Percentiles rank a stretch among this genome's conserved stretches.
Conservation (phyloP, 2,888 invertebrate species). For the Iselma pallidipennis region DNA sequence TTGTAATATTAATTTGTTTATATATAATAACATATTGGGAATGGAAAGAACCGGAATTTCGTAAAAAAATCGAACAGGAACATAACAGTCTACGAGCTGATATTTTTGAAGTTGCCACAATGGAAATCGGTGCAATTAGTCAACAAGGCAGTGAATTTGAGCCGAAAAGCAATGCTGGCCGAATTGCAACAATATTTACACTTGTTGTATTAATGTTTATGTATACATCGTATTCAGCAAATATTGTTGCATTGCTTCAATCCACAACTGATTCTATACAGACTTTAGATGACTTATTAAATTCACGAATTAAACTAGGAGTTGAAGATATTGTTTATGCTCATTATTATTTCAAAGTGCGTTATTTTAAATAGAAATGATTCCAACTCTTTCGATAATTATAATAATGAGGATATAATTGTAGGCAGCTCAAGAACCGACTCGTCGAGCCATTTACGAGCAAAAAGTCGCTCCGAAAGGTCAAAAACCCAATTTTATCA, state of each 20-base stretch:
- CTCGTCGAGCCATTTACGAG: constrained; percentile 64
- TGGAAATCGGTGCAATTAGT: constrained; percentile 58
- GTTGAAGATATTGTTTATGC: constrained; percentile 62
- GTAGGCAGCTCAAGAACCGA: constrained; percentile 66
- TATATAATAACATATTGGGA: constrained; percentile 46
- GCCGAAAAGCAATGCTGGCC: constrained; percentile 57
- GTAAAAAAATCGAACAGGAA: background rate
- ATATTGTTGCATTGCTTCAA: constrained; percentile 69
- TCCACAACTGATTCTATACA: constrained; percentile 64
- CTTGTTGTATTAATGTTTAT: constrained; percentile 59
- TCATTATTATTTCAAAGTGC: constrained; percentile 68
- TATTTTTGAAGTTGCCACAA: constrained; percentile 46
- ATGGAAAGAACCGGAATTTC: constrained; percentile 37
- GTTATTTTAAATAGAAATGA: too few species aligned
- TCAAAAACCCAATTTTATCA: constrained; percentile 62
- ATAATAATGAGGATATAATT: background rate
- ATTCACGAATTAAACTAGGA: constrained; percentile 64
- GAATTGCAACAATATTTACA: constrained; percentile 47
- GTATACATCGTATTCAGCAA: constrained; percentile 69
- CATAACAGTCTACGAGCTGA: constrained; percentile 31
- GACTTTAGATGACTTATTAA: constrained; percentile 60
- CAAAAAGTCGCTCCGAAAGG: constrained; percentile 66
- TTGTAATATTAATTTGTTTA: constrained; percentile 36
- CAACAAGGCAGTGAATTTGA: constrained; percentile 57
- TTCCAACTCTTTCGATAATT: background rate